Evolutionary conservation across 1,140 invertebrate genomes (phyloP), one percentile per base, ranked within the genome.

Genomic region (Leptopilina clavipes): DNA sequence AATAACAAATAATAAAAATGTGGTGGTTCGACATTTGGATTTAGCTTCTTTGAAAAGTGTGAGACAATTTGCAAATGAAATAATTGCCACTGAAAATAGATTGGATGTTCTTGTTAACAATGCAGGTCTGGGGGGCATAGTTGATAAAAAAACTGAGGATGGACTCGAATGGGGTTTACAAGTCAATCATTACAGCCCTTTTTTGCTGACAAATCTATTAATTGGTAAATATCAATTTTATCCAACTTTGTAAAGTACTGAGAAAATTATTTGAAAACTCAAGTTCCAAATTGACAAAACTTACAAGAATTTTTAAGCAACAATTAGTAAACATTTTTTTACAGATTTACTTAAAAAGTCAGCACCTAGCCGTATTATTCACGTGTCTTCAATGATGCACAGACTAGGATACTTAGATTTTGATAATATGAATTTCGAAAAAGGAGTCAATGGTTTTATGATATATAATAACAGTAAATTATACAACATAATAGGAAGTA

Each of bases 401-500:
- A 92, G 92, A 52, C 84, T 95, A 0, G 93, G 93, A 0, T 93
- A 93, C 1, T 89, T 98, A 2, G 95, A 97, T 85, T 84, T 97
- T 43, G 92, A 95, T 11, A 96, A 97, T 81, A 88, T 96, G 1
- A 96, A 96, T 85, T 95, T 95, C 17, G 91, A 93, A 9, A 91
- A 92, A 9, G 91, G 91, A 0, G 91, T 94, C 54, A 93, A 95
- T 0, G 93, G 91, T 1, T 95, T 95, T 77, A 85, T 95, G 6
- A 96, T 96, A 82, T 96, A 96, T 80, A 93, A 94, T 1, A 96
- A 96, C 0, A 98, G 98, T 87, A 94, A 96, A 82, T 96, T 95
- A 1, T 97, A 97, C 82, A 95, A 98, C 75, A 93, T 95, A n/a
- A 98, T 98, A 48, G 45, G 45, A 86, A 95, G 95, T 0, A 91